Conservation (phyloP, 1,140 invertebrate species). For the Cyphomyrmex costatus region DNA sequence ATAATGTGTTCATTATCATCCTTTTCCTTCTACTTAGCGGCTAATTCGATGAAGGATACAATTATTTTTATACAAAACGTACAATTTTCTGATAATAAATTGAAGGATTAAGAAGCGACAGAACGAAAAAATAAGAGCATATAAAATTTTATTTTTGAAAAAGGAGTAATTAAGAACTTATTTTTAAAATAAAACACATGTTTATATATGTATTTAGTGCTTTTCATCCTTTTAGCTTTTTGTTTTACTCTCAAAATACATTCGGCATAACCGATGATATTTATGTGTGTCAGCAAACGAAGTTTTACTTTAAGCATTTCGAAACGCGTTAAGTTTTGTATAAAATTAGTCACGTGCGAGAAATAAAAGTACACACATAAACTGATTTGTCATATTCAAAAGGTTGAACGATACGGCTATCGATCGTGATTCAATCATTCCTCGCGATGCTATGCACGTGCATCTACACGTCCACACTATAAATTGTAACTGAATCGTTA, state of each 20-base stretch:
- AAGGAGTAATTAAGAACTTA: not conserved
- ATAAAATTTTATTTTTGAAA: not conserved
- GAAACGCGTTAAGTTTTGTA: not conserved
- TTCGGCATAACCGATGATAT: not conserved
- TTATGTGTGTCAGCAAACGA: not conserved
- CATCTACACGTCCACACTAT: not conserved
- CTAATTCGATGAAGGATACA: not conserved
- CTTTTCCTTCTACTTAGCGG: not conserved
- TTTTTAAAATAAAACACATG: not conserved
- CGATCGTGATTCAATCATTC: constrained; percentile 31
- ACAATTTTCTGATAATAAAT: not conserved
- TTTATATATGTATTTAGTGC: not conserved
- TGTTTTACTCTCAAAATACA: not conserved
- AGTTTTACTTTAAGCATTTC: constrained; percentile 3
- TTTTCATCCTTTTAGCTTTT: not conserved
- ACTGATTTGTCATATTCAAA: constrained; percentile 29
- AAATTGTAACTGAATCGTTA: constrained; percentile 22
- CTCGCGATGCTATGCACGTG: constrained; percentile 24
- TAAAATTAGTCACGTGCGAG: constrained; percentile 6
- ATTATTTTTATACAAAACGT: not conserved
- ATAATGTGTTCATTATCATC: not conserved
- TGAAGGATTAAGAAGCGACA: not conserved
- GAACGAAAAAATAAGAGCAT: not conserved
- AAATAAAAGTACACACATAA: not conserved
- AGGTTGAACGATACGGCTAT: not conserved